phyloP scores from a whole-genome alignment of 2,797 vertebrate species.

The Nyctibius grandis region DNA sequence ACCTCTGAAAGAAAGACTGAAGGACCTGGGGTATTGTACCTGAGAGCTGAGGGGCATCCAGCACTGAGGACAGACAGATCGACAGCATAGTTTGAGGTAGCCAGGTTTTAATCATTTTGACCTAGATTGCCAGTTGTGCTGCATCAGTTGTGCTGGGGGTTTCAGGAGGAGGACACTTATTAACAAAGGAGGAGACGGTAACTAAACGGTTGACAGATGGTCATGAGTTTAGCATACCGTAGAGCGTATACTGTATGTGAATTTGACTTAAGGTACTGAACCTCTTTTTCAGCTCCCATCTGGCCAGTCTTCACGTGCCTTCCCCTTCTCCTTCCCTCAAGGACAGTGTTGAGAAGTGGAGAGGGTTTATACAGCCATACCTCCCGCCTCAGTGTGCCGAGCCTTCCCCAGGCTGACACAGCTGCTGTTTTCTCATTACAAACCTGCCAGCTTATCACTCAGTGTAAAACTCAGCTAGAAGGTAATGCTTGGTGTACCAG shows the following conservation, averaged over 20 bases:
- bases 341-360: not conserved
- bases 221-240: not conserved
- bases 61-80: not conserved
- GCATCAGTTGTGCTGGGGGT: not conserved
- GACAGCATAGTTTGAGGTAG: not conserved
- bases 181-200: not conserved
- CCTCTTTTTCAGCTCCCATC: not conserved
- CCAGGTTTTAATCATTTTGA: not conserved
- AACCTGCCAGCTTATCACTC: not conserved
- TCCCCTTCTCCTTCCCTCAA: not conserved
- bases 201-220: not conserved
- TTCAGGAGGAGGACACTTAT: not conserved
- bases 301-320: not conserved
- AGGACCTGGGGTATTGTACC: not conserved
- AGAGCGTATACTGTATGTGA: not conserved
- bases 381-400: not conserved
- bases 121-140: not conserved
- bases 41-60: not conserved
- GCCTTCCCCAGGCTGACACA: not conserved
- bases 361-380: not conserved
- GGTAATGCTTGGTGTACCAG: not conserved
- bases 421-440: not conserved
- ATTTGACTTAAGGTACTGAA: not conserved
- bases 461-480: not conserved
- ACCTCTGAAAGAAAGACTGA: not conserved